phyloP scores from a whole-genome alignment of 2,888 invertebrate species.

The Dichetophora obliterata region DNA sequence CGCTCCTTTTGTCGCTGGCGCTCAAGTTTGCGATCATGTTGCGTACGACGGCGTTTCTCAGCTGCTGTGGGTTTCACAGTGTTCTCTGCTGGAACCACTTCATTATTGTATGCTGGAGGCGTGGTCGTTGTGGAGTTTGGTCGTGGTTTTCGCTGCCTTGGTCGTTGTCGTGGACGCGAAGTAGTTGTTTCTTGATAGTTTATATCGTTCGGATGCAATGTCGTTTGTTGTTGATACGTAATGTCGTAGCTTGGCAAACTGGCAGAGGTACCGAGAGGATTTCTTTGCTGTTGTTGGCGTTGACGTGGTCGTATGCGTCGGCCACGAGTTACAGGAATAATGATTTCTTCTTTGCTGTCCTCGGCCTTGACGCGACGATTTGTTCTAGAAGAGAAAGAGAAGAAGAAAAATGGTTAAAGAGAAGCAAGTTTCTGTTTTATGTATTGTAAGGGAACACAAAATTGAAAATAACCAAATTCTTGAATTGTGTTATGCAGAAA shows the following conservation, averaged over 20 bases:
- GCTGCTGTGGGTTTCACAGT: conserved; percentile 18
- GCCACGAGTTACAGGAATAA: conserved; percentile 51
- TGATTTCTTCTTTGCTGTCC: conserved; percentile 62
- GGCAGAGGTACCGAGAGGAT: conserved; percentile 25
- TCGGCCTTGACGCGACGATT: conserved; percentile 62
- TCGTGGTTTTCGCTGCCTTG: conserved; percentile 35
- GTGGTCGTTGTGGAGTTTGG: conserved; percentile 41
- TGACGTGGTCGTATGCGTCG: conserved; percentile 47
- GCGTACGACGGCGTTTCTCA: conserved; percentile 50
- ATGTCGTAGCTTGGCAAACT: conserved; percentile 53
- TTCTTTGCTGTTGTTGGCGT: conserved; percentile 38
- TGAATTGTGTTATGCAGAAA: too few relatives aligned
- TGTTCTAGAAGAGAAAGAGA: conserved; percentile 50
- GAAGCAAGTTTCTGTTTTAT: conserved; percentile 38
- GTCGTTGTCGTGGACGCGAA: conserved; percentile 37
- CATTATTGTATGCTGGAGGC: conserved; percentile 49
- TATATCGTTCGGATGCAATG: conserved; percentile 49
- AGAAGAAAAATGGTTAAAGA: conserved; percentile 13
- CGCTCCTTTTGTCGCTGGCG: conserved; percentile 59
- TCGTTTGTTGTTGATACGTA: conserved; percentile 50
- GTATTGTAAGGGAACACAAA: conserved; percentile 31
- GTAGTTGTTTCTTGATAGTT: conserved; percentile 40
- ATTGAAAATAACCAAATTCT: too few relatives aligned
- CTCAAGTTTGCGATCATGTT: conserved; percentile 58
- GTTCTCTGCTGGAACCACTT: conserved; percentile 41